Conservation (phyloP, 2,113 vertebrate genomes). For the Chloroceryle aenea region DNA sequence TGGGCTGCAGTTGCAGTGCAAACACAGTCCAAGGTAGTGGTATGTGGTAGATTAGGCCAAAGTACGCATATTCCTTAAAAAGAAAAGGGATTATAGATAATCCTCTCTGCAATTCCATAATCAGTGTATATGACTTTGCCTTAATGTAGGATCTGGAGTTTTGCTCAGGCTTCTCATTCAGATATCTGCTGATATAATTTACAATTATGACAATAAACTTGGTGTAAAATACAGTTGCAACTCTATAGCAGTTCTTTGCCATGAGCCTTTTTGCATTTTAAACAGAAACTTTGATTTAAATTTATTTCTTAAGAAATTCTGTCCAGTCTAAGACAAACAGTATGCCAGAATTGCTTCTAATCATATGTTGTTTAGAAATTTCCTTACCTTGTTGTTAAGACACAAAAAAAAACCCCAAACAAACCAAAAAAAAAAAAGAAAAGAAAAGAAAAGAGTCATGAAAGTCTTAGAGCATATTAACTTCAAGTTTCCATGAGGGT, state of each 20-base stretch:
- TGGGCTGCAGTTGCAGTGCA: not conserved
- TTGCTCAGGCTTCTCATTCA: not conserved
- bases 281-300: not conserved
- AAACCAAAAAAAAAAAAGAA: not conserved
- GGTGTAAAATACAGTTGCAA: not conserved
- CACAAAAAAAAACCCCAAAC: not conserved
- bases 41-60: not conserved
- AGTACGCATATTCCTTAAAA: not conserved
- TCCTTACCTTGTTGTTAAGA: not conserved
- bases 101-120: not conserved
- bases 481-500: slow-evolving; percentile 3
- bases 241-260: not conserved
- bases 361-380: not conserved
- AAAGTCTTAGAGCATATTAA: not conserved
- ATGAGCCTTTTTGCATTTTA: not conserved
- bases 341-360: not conserved
- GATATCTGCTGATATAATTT: not conserved
- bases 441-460: not conserved
- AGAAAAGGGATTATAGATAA: not conserved
- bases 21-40: not conserved
- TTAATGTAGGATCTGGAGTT: not conserved
- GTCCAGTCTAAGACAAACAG: not conserved
- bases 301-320: slow-evolving; percentile 19
- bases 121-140: not conserved
- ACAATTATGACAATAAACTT: not conserved